A percentile compares a stretch with the other conserved stretches of the same genome.
These are phyloP conservation scores for Allobates femoralis DNA, from an alignment of 2,797 vertebrate species.

Conservation along the genomic window DNA sequence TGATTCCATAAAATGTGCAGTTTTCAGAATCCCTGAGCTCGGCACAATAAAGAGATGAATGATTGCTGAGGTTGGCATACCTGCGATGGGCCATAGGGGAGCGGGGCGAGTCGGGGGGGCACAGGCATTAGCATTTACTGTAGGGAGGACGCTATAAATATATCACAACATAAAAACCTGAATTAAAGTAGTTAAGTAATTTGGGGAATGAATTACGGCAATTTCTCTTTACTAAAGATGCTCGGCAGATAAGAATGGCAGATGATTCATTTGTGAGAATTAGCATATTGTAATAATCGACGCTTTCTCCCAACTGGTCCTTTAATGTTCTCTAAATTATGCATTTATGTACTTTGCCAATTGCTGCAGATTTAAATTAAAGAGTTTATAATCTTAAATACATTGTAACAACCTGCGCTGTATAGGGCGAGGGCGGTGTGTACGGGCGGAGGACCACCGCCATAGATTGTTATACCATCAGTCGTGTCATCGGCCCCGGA, in stretches of 20 bases:
- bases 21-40: not conserved
- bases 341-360: constrained; percentile 17
- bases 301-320: constrained; percentile 9
- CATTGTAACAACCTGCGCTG: not conserved
- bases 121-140: not conserved
- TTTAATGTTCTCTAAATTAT: constrained; percentile 16
- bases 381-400: not conserved
- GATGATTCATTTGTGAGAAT: constrained; percentile 1
- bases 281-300: constrained; percentile 24
- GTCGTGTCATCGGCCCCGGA: too few relatives aligned
- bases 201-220: constrained; percentile 16
- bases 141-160: not conserved
- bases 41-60: not conserved
- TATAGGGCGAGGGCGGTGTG: not conserved
- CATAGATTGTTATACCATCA: too few relatives aligned
- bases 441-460: too few relatives aligned
- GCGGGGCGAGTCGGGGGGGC: not conserved
- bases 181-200: constrained; percentile 29
- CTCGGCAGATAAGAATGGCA: constrained; percentile 6
- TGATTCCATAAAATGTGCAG: not conserved
- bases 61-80: not conserved
- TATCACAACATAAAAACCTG: not conserved
- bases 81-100: not conserved
- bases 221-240: constrained; percentile 28
- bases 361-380: not conserved